A percentile compares a stretch with the other conserved stretches of the same genome.
phyloP scores from a whole-genome alignment of 37 sponge, comb jelly and placozoan species.

The Petrosia ficiformis region DNA sequence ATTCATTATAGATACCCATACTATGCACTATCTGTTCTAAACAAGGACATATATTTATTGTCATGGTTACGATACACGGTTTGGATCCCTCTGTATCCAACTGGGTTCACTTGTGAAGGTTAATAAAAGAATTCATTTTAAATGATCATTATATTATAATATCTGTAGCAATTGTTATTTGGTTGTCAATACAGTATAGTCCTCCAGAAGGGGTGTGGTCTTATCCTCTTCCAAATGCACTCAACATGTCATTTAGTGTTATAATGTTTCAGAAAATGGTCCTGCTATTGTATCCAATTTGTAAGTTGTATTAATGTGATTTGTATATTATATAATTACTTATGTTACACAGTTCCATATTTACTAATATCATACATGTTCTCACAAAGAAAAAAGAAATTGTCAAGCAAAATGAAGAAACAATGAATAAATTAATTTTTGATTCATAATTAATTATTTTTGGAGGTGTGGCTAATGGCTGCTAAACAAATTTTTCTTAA shows the following conservation, averaged over 20 bases:
- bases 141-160: background rate
- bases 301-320: constrained; percentile 21
- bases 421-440: background rate
- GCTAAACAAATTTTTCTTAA: too few species aligned
- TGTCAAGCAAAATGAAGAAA: constrained; percentile 8
- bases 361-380: constrained; percentile 54
- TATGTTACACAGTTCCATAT: constrained; percentile 39
- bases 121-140: background rate
- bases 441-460: too few species aligned
- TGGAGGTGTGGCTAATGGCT: too few species aligned
- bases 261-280: constrained; percentile 34
- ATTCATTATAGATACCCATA: constrained; percentile 75
- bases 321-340: background rate
- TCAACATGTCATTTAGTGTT: constrained; percentile 71
- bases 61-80: constrained; percentile 90
- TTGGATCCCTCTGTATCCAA: constrained; percentile 93
- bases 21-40: constrained; percentile 70
- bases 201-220: constrained; percentile 28
- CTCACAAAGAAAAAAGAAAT: constrained; percentile 61
- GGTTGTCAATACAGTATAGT: constrained; percentile 23
- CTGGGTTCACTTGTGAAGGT: constrained; percentile 89
- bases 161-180: background rate
- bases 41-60: constrained; percentile 52
- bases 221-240: constrained; percentile 58
- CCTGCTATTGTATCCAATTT: constrained; percentile 38